A percentile compares a stretch with the other conserved stretches of the same genome.
phyloP scores from a whole-genome alignment of 1,140 invertebrate genomes.

The Laupala kohalensis region DNA sequence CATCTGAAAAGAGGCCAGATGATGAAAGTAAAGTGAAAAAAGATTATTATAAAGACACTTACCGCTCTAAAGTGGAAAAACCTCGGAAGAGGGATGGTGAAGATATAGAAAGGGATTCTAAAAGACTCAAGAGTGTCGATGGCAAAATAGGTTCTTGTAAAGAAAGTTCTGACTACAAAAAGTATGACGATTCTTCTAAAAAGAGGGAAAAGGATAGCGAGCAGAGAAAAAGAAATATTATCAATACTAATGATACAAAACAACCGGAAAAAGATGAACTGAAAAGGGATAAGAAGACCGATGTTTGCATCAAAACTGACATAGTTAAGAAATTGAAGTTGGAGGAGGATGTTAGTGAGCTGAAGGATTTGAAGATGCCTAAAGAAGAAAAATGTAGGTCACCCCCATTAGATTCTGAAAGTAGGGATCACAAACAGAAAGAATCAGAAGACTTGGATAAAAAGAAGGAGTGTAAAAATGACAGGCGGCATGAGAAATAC shows the following conservation, averaged over 20 bases:
- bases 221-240: not conserved
- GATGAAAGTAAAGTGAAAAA: constrained; percentile 5
- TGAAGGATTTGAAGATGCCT: not conserved
- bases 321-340: constrained; percentile 1
- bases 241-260: constrained; percentile 6
- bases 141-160: not conserved
- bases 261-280: constrained; percentile 9
- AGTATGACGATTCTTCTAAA: constrained; percentile 6
- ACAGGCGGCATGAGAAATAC: constrained; percentile 6
- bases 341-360: not conserved
- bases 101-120: constrained; percentile 2
- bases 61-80: constrained; percentile 5
- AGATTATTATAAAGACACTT: constrained; percentile 10
- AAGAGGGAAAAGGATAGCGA: not conserved
- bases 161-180: not conserved
- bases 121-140: constrained; percentile 7
- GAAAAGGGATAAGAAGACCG: constrained; percentile 1
- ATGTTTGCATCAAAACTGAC: not conserved
- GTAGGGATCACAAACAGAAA: not conserved
- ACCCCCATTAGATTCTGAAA: not conserved
- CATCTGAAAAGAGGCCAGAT: constrained; percentile 3
- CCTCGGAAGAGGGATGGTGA: not conserved
- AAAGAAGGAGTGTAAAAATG: constrained; percentile 8
- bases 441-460: not conserved
- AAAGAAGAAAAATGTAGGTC: constrained; percentile 7